phyloP scores from a whole-genome alignment of 2,113 vertebrate genomes.

The Condylura cristata region DNA sequence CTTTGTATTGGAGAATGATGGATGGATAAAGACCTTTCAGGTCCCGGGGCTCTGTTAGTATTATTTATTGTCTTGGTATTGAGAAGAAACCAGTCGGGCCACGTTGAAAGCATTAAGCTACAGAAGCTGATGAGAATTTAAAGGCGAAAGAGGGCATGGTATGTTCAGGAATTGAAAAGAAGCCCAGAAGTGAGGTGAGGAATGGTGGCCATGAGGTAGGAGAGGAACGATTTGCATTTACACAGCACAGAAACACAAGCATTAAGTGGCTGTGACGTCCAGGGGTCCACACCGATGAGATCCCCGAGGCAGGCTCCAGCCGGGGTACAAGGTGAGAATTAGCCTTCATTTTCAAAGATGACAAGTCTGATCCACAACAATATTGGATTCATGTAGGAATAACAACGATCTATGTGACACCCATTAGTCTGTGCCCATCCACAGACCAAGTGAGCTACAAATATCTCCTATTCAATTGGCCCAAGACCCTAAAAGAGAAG shows the following conservation, averaged over 20 bases:
- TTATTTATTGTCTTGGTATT: neutral
- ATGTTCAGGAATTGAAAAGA: neutral
- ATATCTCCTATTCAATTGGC: neutral
- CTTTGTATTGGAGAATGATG: neutral
- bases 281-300: neutral
- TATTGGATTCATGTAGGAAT: neutral
- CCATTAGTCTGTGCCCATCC: neutral
- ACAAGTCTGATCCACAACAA: neutral
- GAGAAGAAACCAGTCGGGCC: neutral
- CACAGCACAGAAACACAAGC: neutral
- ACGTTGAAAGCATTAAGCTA: constrained; percentile 18
- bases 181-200: neutral
- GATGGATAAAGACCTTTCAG: neutral
- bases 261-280: no score
- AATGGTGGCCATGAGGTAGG: fast-evolving
- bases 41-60: neutral
- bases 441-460: neutral
- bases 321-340: neutral
- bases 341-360: neutral
- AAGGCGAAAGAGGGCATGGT: neutral
- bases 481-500: neutral
- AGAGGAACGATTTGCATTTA: neutral
- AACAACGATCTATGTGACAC: neutral
- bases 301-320: neutral
- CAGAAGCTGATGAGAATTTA: neutral